Evolutionary conservation across 2,797 vertebrate genomes (phyloP).

Genomic region (Malurus leucopterus): DNA sequence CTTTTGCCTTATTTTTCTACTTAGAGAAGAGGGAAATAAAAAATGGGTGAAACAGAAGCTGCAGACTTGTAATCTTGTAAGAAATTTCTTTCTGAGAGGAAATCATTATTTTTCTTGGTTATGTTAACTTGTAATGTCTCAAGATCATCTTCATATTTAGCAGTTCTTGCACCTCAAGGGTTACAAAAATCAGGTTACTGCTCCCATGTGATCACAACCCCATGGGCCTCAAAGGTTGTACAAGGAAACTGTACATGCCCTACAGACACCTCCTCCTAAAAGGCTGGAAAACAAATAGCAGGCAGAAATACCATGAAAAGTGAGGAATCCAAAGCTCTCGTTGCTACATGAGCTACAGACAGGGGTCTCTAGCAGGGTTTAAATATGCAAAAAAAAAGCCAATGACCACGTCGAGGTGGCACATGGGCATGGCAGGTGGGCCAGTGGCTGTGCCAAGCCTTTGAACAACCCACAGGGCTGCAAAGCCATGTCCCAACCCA

Average conservation of each 20-base stretch:
- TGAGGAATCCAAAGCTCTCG: not conserved
- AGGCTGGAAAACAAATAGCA: not conserved
- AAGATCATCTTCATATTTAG: not conserved
- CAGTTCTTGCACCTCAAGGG: not conserved
- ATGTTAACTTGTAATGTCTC: not conserved
- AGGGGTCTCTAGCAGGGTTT: not conserved
- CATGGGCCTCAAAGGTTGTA: not conserved
- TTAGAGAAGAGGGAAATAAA: not conserved
- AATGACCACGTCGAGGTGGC: accelerated
- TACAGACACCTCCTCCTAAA: not conserved
- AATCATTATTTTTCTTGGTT: not conserved
- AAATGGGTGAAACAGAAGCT: not conserved
- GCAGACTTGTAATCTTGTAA: not conserved
- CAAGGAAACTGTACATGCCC: not conserved
- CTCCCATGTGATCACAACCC: not conserved
- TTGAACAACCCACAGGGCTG: not conserved
- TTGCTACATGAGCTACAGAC: not conserved
- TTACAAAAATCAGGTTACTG: not conserved
- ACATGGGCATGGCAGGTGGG: not conserved
- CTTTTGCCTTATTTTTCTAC: constrained; percentile 3
- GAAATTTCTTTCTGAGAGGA: not conserved
- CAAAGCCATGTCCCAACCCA: not conserved
- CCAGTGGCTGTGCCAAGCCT: not conserved
- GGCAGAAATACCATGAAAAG: not conserved
- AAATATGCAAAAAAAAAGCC: not conserved